Base-by-base conservation (phyloP, 2,113 vertebrate genomes). In the Nothocercus julius region DNA sequence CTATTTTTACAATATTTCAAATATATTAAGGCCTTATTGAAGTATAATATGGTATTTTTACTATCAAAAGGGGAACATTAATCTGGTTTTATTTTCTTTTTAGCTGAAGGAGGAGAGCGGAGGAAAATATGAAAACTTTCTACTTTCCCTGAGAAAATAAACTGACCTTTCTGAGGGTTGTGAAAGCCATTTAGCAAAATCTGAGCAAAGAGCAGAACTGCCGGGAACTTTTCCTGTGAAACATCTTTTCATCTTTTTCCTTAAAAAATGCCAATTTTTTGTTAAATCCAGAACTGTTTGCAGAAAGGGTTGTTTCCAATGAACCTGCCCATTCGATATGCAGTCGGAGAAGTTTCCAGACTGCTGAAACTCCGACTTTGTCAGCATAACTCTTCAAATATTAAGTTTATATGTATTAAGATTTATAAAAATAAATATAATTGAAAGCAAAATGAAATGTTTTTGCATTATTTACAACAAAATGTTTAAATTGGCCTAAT, bases 221-320 rank as follows among this genome's bases (percentile, higher is more conserved):
- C 9, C 17, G 4, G 85, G 80, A 95, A 94, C 83, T 88, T 84
- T 74, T 92, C 62, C 80, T 36, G 25, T 25, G 30, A 72, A 84
- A 36, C 21, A 34, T 14, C n/a, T 96, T 96, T 95, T 94, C 21
- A 34, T 14, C n/a, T 96, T 96, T 95, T 94, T 82, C 90, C 85
- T 90, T 88, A 4, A 93, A 90, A 95, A 96, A 93, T 88, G 45
- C 73, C 90, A 83, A 77, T 76, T 78, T 56, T 79, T 78, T 56
- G 17, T 74, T 78, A 49, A 95, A 94, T 92, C 13, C 53, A 90
- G 42, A 64, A 30, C 28, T 36, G 34, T 73, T 78, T 74, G 53
- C 27, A 90, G 51, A 82, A 86, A 82, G 53, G 7, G 15, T 84
- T 53, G 9, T 5, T 92, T 82, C 81, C 16, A 89, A 8, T 75